Evolutionary conservation across 2,888 invertebrate genomes (phyloP).

Genomic region (Ischnus inquisitorius): DNA sequence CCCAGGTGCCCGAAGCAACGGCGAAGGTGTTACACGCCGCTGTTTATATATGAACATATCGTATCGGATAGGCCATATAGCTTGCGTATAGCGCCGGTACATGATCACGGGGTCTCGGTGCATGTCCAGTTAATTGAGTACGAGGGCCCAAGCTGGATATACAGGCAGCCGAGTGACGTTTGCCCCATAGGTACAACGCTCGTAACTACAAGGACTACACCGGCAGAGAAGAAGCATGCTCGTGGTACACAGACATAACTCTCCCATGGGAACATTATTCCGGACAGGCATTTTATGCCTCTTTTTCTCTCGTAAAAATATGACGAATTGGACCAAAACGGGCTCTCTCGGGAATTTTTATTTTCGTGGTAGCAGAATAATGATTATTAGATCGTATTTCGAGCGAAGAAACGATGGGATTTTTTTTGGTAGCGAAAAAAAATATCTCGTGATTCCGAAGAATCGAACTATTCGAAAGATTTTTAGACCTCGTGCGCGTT

Average conservation of each 20-base stretch:
- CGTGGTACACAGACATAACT: constrained; percentile 22
- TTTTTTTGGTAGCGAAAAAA: not conserved
- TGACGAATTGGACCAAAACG: constrained; percentile 49
- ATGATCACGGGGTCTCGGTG: constrained; percentile 72
- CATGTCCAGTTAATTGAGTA: constrained; percentile 81
- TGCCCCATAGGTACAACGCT: constrained; percentile 34
- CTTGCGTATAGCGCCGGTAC: not conserved
- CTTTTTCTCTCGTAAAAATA: constrained; percentile 11
- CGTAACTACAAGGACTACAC: constrained; percentile 41
- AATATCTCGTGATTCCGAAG: not conserved
- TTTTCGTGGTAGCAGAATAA: not conserved
- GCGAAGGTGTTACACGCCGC: constrained; percentile 53
- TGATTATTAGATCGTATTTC: not conserved
- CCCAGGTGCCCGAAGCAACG: constrained; percentile 47
- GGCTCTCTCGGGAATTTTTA: constrained; percentile 23
- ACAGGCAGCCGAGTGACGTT: constrained; percentile 44
- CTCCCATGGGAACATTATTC: constrained; percentile 46
- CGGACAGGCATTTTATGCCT: constrained; percentile 44
- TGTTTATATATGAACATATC: constrained; percentile 18
- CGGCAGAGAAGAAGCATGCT: constrained; percentile 17
- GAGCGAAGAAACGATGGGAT: not conserved
- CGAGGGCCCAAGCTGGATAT: constrained; percentile 49
- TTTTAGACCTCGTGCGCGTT: not conserved
- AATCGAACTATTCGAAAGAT: not conserved
- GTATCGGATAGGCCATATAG: not conserved